Conservation (phyloP, 2,888 invertebrate genomes). For the Dasypogon diadema region DNA sequence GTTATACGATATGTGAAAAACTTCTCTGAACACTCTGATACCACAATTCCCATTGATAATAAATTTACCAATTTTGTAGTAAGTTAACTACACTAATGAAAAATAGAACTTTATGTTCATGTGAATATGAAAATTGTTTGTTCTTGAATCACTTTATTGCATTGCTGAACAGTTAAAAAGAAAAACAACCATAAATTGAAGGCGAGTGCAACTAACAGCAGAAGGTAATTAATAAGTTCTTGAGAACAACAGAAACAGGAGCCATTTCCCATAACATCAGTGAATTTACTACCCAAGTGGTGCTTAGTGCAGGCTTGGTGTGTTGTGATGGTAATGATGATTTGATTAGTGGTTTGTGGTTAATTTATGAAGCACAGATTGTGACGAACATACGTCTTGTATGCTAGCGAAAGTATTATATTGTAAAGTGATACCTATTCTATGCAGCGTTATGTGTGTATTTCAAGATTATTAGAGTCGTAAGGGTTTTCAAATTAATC, state of each 20-base stretch:
- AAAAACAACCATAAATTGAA: slow-evolving; percentile 3
- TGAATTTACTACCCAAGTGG: neutral
- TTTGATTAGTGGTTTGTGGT: slow-evolving; percentile 40
- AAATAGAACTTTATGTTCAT: too few species aligned
- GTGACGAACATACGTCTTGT: too few species aligned
- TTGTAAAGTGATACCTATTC: slow-evolving; percentile 14
- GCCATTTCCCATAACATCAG: neutral
- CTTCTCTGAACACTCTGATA: too few species aligned
- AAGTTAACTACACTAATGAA: too few species aligned
- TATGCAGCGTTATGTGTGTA: too few species aligned
- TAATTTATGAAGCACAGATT: slow-evolving; percentile 40
- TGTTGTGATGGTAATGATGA: slow-evolving; percentile 35
- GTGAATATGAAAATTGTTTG: too few species aligned
- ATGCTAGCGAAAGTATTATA: slow-evolving; percentile 6
- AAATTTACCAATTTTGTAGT: too few species aligned
- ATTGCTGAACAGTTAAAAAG: neutral
- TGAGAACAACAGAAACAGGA: neutral
- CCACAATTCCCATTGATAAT: too few species aligned
- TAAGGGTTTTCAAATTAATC: too few species aligned
- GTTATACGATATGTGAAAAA: too few species aligned
- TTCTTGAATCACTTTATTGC: too few species aligned
- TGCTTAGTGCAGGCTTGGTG: neutral
- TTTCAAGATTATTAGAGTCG: too few species aligned
- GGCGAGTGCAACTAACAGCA: neutral
- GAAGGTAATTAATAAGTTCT: slow-evolving; percentile 2